phyloP scores from a whole-genome alignment of 2,113 vertebrate species.

The Eclectus roratus region DNA sequence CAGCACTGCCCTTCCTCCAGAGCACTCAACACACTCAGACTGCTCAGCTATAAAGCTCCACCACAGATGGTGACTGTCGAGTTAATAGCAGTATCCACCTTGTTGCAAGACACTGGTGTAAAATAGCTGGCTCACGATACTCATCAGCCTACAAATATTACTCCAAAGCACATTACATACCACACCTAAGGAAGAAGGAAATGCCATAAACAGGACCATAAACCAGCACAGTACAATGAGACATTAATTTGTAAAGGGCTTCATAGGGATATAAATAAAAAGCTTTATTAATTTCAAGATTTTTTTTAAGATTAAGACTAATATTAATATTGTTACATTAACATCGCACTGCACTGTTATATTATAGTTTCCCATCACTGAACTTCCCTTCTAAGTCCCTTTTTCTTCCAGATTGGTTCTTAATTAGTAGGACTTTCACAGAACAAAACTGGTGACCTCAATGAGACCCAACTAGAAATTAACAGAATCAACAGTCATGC shows the following conservation, averaged over 20 bases:
- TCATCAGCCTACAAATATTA: background rate
- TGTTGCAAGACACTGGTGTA: background rate
- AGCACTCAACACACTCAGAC: background rate
- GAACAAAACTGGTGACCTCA: background rate
- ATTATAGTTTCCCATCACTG: background rate
- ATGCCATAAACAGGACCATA: background rate
- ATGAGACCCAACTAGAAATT: background rate
- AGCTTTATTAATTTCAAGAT: background rate
- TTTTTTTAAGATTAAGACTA: background rate
- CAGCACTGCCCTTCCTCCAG: background rate
- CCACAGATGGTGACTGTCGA: fast-evolving
- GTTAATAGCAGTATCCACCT: background rate
- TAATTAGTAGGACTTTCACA: background rate
- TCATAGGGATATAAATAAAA: background rate
- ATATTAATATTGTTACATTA: background rate
- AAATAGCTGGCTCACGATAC: background rate
- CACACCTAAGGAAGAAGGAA: background rate
- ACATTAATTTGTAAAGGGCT: background rate
- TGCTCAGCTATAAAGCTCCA: background rate
- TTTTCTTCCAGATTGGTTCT: background rate
- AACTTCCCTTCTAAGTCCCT: background rate
- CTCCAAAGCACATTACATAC: background rate
- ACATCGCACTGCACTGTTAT: background rate
- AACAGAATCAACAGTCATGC: background rate
- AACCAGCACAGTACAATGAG: background rate